Evolutionary conservation across 1,140 invertebrate genomes (phyloP), one percentile per base, ranked within the genome.

Genomic region (Heliconius himera): DNA sequence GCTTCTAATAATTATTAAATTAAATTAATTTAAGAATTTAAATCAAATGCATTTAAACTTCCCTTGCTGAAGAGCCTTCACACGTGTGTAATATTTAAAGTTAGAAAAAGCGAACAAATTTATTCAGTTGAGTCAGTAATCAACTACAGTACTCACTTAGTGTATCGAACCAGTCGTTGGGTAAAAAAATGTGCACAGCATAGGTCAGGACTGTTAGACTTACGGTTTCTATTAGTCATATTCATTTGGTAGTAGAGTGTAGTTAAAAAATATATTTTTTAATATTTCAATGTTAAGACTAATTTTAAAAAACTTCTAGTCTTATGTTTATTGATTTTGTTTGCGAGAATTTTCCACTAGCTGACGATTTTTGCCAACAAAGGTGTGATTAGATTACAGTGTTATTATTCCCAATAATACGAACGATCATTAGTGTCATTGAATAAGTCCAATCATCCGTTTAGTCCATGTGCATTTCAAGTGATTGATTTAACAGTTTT

Each of bases 401-500:
- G 86, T 87, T 87, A 86, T 87, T 89, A 83, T 84, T 89, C 82
- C 81, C 79, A 86, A 84, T 84, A 83, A 84, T 81, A 78, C 60
- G 82, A 82, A 84, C 84, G 84, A 88, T 86, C 84, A 87, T 83
- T 86, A 89, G 87, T 91, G 88, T 90, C 88, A 93, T 92, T 90
- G 87, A 82, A 88, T 82, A 88, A 86, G 83, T 91, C 85, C 86
- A 89, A 88, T 92, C 89, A 90, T 89, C 88, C 90, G 87, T 92
- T 91, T 89, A 86, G 78, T 88, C 87, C 87, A 90, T 88, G 90
- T 91, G 89, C 87, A 83, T 85, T 87, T 83, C 71, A 84, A 80
- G 83, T 84, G 81, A 86, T 88, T 76, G 51, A 71, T 78, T 79
- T 76, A 33, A 75, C 60, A 79, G 73, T 84, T 71, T 81, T 81